A percentile compares a stretch with the other conserved stretches of the same genome.
phyloP scores from a whole-genome alignment of 2,797 vertebrate species.

The Peromyscus melanophrys region DNA sequence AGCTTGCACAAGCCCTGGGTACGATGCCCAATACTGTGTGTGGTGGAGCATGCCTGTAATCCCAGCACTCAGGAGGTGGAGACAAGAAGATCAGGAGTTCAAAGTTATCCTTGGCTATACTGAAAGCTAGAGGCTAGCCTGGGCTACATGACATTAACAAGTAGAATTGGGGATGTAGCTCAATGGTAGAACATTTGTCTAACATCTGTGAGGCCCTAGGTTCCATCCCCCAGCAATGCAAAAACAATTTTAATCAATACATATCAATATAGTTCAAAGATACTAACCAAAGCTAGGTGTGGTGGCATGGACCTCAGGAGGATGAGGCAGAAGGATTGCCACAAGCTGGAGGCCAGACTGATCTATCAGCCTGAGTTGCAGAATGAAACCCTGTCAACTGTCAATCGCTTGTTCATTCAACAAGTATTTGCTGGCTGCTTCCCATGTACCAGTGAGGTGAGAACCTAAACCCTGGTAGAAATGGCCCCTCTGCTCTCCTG shows the following conservation, averaged over 20 bases:
- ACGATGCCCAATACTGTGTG: background rate
- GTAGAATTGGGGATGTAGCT: background rate
- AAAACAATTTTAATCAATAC: background rate
- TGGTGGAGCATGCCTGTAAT: background rate
- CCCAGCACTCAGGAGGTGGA: background rate
- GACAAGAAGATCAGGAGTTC: background rate
- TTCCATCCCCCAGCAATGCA: background rate
- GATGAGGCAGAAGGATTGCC: background rate
- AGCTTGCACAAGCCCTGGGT: background rate
- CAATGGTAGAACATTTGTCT: background rate
- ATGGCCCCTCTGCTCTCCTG: background rate
- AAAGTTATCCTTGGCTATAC: background rate
- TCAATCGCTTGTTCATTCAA: background rate
- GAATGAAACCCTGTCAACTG: background rate
- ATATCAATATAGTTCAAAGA: background rate
- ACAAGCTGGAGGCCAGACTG: background rate
- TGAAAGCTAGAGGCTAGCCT: background rate
- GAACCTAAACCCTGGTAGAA: background rate
- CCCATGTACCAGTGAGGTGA: fast-evolving
- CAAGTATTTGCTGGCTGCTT: background rate
- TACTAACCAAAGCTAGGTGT: background rate
- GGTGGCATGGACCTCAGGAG: background rate
- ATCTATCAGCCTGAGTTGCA: background rate
- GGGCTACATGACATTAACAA: background rate
- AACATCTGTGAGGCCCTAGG: background rate